Base-by-base conservation (phyloP, 2,113 vertebrate species). In the Odocoileus virginianus region DNA sequence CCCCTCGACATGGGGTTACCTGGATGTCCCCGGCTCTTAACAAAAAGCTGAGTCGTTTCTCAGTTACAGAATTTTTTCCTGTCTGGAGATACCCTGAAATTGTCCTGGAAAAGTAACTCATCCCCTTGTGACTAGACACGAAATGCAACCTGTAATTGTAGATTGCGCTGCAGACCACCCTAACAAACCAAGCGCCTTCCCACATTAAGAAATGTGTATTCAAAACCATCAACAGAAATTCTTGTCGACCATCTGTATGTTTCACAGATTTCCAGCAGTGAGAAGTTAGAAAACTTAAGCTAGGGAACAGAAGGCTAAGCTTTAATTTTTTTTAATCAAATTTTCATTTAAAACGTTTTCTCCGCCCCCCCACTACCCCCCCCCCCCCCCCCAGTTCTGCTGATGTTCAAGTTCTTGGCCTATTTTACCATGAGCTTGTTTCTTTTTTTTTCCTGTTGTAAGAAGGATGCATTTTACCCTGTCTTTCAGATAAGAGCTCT, bases 251-350 rank as follows among this genome's bases (percentile, higher is more conserved):
- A 74, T 55, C 23, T 27, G 14, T 57, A 36, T 60, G 67, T 33
- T 97, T 96, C 47, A 71, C 21, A 87, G 54, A 97, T 86, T 83
- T 84, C 55, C 45, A 96, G 21, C 25, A 54, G 19, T 87, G n/a
- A 89, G 23, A 83, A 93, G 43, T 84, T 8, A 12, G 47, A 33
- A 92, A 84, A 88, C 27, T 85, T 92, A 67, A 96, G 55, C 36
- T 43, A 84, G 45, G 89, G 79, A 58, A 89, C 33, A 17, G 64
- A 60, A 91, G 9, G 52, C 71, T 79, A 94, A 67, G 50, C 52
- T 67, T 89, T 61, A 74, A 61, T 36, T 21, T 86, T 96, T 93
- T 87, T 60, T 5, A 54, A 60, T 19, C 36, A 60, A 81, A 43
- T 23, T 91, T 95, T 97, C 47, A 67, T 45, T 67, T 52, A 40